These are phyloP conservation scores for Sylvilagus bachmani DNA, from an alignment of 2,113 vertebrate genomes.

Conservation along the genomic window DNA sequence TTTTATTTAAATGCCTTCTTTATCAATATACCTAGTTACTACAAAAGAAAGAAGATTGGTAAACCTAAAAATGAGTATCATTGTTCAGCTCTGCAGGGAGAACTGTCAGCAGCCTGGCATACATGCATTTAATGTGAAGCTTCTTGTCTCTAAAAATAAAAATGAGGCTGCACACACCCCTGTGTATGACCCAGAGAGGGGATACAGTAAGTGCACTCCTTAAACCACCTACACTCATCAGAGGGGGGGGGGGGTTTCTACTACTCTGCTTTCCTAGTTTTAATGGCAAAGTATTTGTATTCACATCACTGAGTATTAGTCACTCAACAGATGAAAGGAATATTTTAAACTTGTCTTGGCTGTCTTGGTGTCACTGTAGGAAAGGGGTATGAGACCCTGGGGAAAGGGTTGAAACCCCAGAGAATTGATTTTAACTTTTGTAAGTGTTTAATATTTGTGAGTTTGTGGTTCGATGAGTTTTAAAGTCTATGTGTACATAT, in stretches of 20 bases:
- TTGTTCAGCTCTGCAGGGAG: constrained; percentile 55
- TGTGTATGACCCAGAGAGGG: constrained; percentile 64
- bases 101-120: constrained; percentile 41
- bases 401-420: constrained; percentile 73
- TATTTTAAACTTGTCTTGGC: constrained; percentile 69
- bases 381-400: constrained; percentile 67
- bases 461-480: constrained; percentile 53
- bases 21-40: background rate
- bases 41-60: background rate
- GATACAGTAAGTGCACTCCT: constrained; percentile 9
- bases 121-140: constrained; percentile 61
- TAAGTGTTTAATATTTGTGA: constrained; percentile 11
- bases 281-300: constrained; percentile 72
- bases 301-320: constrained; percentile 71
- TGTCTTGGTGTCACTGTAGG: constrained; percentile 58
- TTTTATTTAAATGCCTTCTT: constrained; percentile 60
- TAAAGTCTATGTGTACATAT: background rate
- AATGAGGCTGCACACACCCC: background rate
- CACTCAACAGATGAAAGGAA: constrained; percentile 78
- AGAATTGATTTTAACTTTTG: constrained; percentile 70
- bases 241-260: constrained; percentile 40
- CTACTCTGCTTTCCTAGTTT: constrained; percentile 69
- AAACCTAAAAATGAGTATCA: constrained; percentile 62
- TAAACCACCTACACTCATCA: constrained; percentile 35
- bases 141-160: constrained; percentile 60